Base-by-base conservation (phyloP, 1,140 invertebrate species). In the Aphis craccivora region DNA sequence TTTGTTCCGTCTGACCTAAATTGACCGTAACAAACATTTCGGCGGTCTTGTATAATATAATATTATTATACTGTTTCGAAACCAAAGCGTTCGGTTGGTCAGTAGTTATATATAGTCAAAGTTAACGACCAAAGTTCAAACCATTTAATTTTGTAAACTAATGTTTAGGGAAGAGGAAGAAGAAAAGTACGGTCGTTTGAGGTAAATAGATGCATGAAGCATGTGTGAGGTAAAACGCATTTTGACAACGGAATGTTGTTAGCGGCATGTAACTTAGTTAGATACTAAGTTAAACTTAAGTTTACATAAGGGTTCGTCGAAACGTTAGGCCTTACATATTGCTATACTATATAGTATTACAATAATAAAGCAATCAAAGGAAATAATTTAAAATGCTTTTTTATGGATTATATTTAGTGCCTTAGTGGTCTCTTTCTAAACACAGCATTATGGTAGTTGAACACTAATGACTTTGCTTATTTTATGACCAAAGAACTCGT, bases 401-500 rank as follows among this genome's bases (percentile, higher is more conserved):
- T 18, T 22, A 89, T 35, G 23, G 23, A 89, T 55, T 37, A 89
- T 89, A 7, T 89, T 23, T n/a, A 84, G 23, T 43, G 23, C 2
- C 37, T 40, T 25, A 48, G 48, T 86, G 40, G 23, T 45, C 4
- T 86, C 9, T 86, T 87, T 51, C 45, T 87, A 87, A 87, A 48
- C 43, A 87, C 84, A 40, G 83, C 40, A 88, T 35, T 35, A 76
- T n/a, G n/a, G 30, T 76, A 88, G 43, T 51, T 30, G 18, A n/a
- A 88, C 86, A 88, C 86, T 48, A 88, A 88, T 88, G 35, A 90
- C 25, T 90, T 86, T 93, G 91, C 91, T 93, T 93, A 86, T 40
- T 93, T 93, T 93, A 93, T 93, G 43, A 90, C 81, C 48, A 51
- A 76, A 67, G 95, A 95, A 95, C 95, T 95, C 95, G 95, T 95